A percentile compares a stretch with the other conserved stretches of the same genome.
phyloP scores from a whole-genome alignment of 2,113 vertebrate genomes.

The Poeciliopsis retropinna region DNA sequence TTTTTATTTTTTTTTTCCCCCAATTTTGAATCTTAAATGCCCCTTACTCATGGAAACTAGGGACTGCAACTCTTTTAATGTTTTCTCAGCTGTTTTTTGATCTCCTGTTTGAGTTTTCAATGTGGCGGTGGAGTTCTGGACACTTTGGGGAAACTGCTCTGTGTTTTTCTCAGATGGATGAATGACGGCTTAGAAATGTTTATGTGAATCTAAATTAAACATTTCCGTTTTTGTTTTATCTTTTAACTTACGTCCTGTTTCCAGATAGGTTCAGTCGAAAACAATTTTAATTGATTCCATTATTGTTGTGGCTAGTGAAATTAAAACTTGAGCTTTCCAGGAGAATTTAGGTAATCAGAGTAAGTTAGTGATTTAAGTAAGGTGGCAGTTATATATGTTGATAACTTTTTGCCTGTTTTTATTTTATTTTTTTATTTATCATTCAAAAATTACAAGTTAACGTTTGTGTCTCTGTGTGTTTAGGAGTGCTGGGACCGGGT shows the following conservation, averaged over 20 bases:
- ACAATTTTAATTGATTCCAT: too few relatives aligned
- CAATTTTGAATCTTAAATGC: too few relatives aligned
- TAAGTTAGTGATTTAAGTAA: too few relatives aligned
- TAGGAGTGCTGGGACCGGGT: conserved; percentile 90
- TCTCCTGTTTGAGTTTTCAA: neutral
- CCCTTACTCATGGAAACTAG: neutral
- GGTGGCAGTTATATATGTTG: too few relatives aligned
- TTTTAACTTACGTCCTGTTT: too few relatives aligned
- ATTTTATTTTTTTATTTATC: too few relatives aligned
- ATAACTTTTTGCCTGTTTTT: too few relatives aligned
- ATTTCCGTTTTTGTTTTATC: neutral
- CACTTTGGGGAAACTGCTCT: too few relatives aligned
- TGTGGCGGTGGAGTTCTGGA: neutral
- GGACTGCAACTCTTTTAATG: neutral
- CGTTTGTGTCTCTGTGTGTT: conserved; percentile 39
- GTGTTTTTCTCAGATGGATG: neutral
- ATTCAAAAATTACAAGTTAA: neutral
- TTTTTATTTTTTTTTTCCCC: too few relatives aligned
- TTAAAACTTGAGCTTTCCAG: neutral
- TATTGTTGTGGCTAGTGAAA: neutral
- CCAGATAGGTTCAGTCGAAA: neutral
- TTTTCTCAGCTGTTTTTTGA: neutral
- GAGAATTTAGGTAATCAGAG: too few relatives aligned
- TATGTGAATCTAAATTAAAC: neutral
- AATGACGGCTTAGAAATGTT: neutral